phyloP scores from a whole-genome alignment of 2,797 vertebrate species.

The Leptodactylus fallax region DNA sequence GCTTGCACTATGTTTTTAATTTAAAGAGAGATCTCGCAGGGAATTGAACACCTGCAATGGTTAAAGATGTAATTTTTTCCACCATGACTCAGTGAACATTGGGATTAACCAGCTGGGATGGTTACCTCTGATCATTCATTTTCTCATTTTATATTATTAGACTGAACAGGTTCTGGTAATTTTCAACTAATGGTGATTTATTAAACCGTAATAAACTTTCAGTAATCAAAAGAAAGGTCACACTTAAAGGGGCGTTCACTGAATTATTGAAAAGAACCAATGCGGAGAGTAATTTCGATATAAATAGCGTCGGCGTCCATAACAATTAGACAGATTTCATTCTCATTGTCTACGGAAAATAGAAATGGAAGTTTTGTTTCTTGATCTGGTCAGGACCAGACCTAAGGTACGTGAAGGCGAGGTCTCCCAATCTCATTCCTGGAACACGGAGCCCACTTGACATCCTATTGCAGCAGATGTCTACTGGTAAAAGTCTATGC shows the following conservation, averaged over 20 bases:
- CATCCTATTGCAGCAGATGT: too few species aligned
- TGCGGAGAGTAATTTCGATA: not conserved
- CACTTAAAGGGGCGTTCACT: not conserved
- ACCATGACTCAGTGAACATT: constrained; percentile 49
- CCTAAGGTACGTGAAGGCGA: too few species aligned
- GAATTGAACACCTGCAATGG: constrained; percentile 41
- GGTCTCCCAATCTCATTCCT: too few species aligned
- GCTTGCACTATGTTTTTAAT: constrained; percentile 41
- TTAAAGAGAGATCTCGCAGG: constrained; percentile 34
- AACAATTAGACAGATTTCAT: not conserved
- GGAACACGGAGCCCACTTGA: too few species aligned
- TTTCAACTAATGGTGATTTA: constrained; percentile 57
- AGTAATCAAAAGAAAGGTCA: constrained; percentile 51
- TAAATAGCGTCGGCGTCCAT: not conserved
- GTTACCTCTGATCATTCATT: constrained; percentile 43
- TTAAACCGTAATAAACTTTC: constrained; percentile 36
- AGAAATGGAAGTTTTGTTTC: too few species aligned
- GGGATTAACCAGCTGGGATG: constrained; percentile 41
- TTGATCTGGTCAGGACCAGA: too few species aligned
- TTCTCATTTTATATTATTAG: constrained; percentile 47
- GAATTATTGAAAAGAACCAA: not conserved
- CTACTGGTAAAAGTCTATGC: too few species aligned
- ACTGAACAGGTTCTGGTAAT: constrained; percentile 42
- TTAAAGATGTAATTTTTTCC: constrained; percentile 40
- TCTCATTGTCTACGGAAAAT: not conserved